phyloP scores from a whole-genome alignment of 1,140 invertebrate species.

The Drosophila nannoptera region DNA sequence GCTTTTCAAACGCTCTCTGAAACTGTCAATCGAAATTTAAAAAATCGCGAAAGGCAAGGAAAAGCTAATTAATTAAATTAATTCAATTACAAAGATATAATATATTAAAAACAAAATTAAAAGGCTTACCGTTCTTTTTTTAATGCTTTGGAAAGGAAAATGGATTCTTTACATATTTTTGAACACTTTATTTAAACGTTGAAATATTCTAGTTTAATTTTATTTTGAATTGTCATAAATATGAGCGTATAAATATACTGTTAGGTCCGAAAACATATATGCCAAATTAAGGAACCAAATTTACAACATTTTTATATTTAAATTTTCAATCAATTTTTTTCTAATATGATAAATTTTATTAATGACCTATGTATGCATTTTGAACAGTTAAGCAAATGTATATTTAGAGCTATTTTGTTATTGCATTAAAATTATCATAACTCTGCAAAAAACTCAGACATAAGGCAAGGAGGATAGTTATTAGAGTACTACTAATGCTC shows the following conservation, averaged over 20 bases:
- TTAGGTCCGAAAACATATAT: slow-evolving; percentile 7
- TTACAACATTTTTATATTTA: slow-evolving; percentile 1
- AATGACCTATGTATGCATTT: background rate
- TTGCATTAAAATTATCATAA: no score
- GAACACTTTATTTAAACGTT: slow-evolving; percentile 41
- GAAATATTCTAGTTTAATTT: slow-evolving; percentile 16
- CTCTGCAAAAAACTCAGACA: no score
- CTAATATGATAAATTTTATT: no score
- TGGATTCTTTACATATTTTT: background rate
- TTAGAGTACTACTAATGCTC: slow-evolving; percentile 5
- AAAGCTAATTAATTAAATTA: no score
- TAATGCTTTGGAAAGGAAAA: no score
- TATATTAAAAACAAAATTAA: no score
- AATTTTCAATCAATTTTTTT: background rate
- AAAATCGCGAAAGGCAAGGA: no score
- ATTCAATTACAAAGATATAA: no score
- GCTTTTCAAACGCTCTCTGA: no score
- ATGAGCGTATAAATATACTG: slow-evolving; percentile 13
- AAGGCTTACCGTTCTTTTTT: background rate
- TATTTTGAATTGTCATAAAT: slow-evolving; percentile 12
- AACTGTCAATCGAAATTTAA: no score
- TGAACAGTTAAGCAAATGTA: no score
- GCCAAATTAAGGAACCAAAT: slow-evolving; percentile 12
- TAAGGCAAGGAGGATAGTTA: background rate
- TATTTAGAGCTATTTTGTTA: no score